A percentile compares a stretch with the other conserved stretches of the same genome.
These are phyloP conservation scores for fruit fly (Drosophila melanogaster) DNA, from an alignment of 1,140 invertebrate genomes.

Conservation along the genomic window DNA sequence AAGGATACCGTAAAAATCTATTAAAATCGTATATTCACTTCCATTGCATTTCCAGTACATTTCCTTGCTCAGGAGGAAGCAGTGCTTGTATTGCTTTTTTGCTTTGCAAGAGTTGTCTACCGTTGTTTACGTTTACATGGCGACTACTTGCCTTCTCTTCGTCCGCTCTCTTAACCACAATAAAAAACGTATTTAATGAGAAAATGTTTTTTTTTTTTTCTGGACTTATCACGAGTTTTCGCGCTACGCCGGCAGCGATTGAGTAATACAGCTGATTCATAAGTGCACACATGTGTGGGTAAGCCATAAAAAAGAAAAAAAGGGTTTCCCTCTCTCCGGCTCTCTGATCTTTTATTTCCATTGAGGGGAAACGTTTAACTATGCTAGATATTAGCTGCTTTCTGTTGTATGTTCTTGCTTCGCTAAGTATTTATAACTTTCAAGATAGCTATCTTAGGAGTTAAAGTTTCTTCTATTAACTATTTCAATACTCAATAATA, in stretches of 20 bases:
- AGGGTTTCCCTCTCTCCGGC: not conserved
- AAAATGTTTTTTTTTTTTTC: conserved; percentile 12
- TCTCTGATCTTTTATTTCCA: not conserved
- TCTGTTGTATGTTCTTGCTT: not conserved
- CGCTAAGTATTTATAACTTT: not conserved
- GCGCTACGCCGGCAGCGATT: conserved; percentile 38
- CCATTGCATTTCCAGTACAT: not conserved
- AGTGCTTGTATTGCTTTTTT: not conserved
- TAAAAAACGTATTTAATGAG: conserved; percentile 28
- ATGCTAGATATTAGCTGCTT: not conserved
- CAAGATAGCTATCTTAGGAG: too few relatives aligned
- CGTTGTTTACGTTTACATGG: conserved; percentile 44
- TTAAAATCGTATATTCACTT: not conserved
- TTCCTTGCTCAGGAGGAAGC: not conserved
- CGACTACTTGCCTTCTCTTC: not conserved
- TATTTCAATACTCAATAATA: too few relatives aligned
- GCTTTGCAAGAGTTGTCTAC: not conserved
- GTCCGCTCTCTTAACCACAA: conserved; percentile 9
- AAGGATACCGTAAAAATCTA: not conserved
- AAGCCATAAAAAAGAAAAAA: not conserved
- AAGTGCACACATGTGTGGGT: not conserved
- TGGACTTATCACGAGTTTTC: conserved; percentile 69
- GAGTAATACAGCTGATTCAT: conserved; percentile 74
- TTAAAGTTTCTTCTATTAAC: too few relatives aligned
- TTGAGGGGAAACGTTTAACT: not conserved